Percentiles rank a stretch among this genome's conserved stretches.
Conservation (phyloP, 2,888 invertebrate genomes). For the Dasypogon diadema region DNA sequence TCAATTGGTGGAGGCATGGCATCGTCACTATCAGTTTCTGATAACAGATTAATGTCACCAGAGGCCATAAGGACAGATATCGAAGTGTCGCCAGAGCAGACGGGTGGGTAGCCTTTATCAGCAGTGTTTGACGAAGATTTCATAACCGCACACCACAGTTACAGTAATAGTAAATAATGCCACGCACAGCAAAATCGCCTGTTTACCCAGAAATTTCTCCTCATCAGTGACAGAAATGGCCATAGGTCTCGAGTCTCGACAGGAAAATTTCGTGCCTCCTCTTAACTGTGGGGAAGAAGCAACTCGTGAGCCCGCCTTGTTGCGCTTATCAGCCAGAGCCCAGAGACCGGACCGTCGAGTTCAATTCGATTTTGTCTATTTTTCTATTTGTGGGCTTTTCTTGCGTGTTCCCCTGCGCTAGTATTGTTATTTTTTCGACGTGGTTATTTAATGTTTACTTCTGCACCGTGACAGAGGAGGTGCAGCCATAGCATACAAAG, state of each 20-base stretch:
- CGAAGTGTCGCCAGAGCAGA: neutral
- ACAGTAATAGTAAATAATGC: neutral
- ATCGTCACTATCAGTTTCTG: conserved; percentile 5
- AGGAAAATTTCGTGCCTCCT: neutral
- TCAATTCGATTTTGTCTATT: conserved; percentile 19
- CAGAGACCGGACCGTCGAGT: neutral
- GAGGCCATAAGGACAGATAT: too few species aligned
- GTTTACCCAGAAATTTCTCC: neutral
- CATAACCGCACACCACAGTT: neutral
- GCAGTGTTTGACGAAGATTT: neutral
- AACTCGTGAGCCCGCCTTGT: neutral
- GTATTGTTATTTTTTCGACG: neutral
- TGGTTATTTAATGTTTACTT: conserved; percentile 24
- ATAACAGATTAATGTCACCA: conserved; percentile 8
- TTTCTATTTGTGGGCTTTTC: conserved; percentile 15
- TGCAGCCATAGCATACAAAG: conserved; percentile 13
- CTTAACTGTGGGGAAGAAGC: neutral
- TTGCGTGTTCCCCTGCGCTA: neutral
- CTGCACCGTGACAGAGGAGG: conserved; percentile 22
- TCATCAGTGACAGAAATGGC: neutral
- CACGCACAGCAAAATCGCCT: neutral
- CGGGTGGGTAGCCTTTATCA: conserved; percentile 8
- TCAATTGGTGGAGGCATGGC: neutral
- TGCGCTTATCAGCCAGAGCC: conserved; percentile 25
- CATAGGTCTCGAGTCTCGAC: neutral